Evolutionary conservation across 1,140 invertebrate genomes (phyloP), one percentile per base, ranked within the genome.

Genomic region (Drosophila paulistorum): DNA sequence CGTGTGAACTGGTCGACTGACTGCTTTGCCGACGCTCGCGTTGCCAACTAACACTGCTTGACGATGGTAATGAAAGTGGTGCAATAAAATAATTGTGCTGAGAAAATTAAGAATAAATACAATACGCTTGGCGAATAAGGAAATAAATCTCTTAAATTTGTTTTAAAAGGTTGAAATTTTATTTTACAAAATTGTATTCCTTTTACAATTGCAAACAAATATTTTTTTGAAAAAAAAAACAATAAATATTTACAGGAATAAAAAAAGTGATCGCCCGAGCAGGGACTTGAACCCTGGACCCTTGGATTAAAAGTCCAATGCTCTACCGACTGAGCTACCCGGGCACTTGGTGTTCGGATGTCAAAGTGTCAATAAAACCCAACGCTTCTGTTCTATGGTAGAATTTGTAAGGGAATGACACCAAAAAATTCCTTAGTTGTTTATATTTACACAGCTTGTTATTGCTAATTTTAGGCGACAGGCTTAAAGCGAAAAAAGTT

Each of bases 221-320:
- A n/a, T n/a, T n/a, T n/a, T n/a, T n/a, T n/a, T n/a, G n/a, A n/a
- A n/a, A 30, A 14, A 6, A 11, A 30, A 26, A 35, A 1, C 11
- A 17, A 69, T 9, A 0, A 17, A 20, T 7, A 26, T 26, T 51
- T 42, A 30, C 0, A 7, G 30, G 30, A 7, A 7, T 6, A 33
- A 68, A 60, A 74, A 69, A 23, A 5, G 6, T 13, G 11, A 3
- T 68, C 95, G 95, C 95, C 95, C 95, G 95, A 95, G 95, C 95
- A 95, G 95, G 95, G 95, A 95, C 94, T 95, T 94, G 95, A 95
- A 95, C 95, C 94, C 94, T 95, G 94, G 94, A 95, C 94, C 95
- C 94, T 95, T 95, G 94, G 94, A 95, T 95, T 95, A 95, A 95
- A 95, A 95, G 94, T 95, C 94, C 94, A 94, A 95, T 94, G 95